Base-by-base conservation (phyloP, 2,888 invertebrate species). In the Drosophila robusta region DNA sequence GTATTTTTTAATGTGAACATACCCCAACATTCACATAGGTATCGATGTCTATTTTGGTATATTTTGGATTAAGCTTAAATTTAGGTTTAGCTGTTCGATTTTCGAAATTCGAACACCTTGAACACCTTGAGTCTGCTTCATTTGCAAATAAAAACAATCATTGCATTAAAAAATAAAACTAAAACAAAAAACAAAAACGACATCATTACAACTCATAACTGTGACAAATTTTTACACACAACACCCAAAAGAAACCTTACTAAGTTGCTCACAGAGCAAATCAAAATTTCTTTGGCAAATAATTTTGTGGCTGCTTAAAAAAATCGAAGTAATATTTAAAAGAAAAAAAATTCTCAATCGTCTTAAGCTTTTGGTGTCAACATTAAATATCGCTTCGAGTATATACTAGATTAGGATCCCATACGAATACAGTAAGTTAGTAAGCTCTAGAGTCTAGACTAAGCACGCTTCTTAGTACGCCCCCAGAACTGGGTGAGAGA, bases 251-350 rank as follows among this genome's bases (percentile, higher is more conserved):
- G 60, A 38, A 68, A 62, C 54, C 36, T 70, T 57, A 56, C n/a
- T 54, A 46, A 62, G 61, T 77, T 80, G 87, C 87, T 79, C 75
- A 55, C 62, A 79, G 74, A 79, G 71, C 75, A 60, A 70, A 61
- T 45, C 39, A 58, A 70, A 60, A 70, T 66, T 63, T 42, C 66
- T 54, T 61, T 45, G 58, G 55, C 57, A 80, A 69, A 77, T 75
- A 75, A 50, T 88, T 89, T 90, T 91, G 91, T 90, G 90, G 90
- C 90, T 91, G 87, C 86, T 80, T 85, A 52, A 73, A 80, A 71
- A 68, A 77, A 74, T 74, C 46, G 47, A 69, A 45, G 39, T 69
- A 54, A 66, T 11, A 41, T 54, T 61, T 47, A 38, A 49, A 12
- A 16, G 12, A 12, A 12, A 12, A 12, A 34, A 4, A 47, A 24